Evolutionary conservation across 2,797 vertebrate species (phyloP), one percentile per base, ranked within the genome.

Genomic region (Anguilla anguilla): DNA sequence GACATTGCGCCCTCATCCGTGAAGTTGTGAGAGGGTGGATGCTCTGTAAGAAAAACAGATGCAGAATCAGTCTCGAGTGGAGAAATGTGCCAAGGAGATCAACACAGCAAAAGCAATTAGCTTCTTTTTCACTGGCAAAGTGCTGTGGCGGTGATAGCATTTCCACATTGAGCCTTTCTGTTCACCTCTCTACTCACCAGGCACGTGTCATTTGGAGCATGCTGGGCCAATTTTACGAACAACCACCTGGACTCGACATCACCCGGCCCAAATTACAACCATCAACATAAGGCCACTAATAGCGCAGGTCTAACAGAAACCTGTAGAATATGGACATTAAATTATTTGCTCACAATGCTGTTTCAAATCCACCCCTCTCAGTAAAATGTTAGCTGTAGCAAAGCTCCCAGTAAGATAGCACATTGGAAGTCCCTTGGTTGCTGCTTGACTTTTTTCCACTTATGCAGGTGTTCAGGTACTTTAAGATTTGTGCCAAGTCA

Each of bases 91-190:
- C 49, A 43, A 39, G 84, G 88, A 88, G 90, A 90, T 92, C 84
- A 89, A 88, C 88, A 87, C 59, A 49, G 87, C 87, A 91, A 91
- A 93, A 87, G 86, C 90, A 90, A 91, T 89, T 89, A 86, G 86
- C 85, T 13, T 86, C 89, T 88, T 79, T 88, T 92, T 86, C 87
- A 88, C 77, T 89, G 69, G 89, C 87, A 61, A 49, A 53, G 22
- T 87, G 51, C 81, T 17, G 15, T 88, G 87, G 88, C 61, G 67
- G 91, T 83, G 83, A 74, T 87, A 89, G 85, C 88, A 59, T 85
- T 86, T 83, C 85, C 49, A 57, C 86, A 81, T 25, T 82, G 89
- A 90, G 88, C 89, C 90, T 85, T 85, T 92, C 89, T 81, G 85
- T 83, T 89, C 59, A 86, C 91, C 39, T 86, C 39, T 86, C 51